Base-by-base conservation (phyloP, 2,113 vertebrate genomes). In the Corythoichthys intestinalis region DNA sequence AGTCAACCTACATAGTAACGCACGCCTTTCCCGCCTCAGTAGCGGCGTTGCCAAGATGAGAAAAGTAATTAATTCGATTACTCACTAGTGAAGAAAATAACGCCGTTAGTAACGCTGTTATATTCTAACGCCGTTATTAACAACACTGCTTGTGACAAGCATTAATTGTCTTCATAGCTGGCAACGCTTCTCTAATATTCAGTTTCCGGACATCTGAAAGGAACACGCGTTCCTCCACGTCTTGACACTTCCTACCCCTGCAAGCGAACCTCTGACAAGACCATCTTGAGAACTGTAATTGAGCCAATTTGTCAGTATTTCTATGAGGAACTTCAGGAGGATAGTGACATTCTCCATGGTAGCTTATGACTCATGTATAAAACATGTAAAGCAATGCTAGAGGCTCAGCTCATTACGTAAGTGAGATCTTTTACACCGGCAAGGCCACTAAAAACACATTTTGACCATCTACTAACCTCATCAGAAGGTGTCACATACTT, bases 81-180 rank as follows among this genome's bases (percentile, higher is more conserved):
- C 20, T 28, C 20, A 28, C 20, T 28, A 28, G 20, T 28, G 20
- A 28, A 28, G 20, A 28, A 28, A 28, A 28, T 28, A 28, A 28
- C 20, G 20, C 20, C 20, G 20, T 28, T 28, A 28, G 20, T 28
- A 28, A 28, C 20, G 20, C 20, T 28, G 20, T 28, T 28, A 28
- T 28, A 28, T 28, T 28, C 20, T 28, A 28, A 28, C 20, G 20
- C 20, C 20, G 20, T 28, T 28, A 28, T 28, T 28, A 28, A 28
- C 20, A 28, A 28, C 20, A 28, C 20, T 28, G 20, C 20, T 28
- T 28, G 20, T 28, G 20, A 28, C 20, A 28, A 28, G 20, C 20
- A 91, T 90, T 89, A 89, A 86, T 81, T 72, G 80, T 76, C 85
- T 85, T 90, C 89, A 92, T 90, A 90, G 91, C 89, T 77, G 74